Evolutionary conservation across 2,797 vertebrate genomes (phyloP), one percentile per base, ranked within the genome.

Genomic region (Liparis tanakae): DNA sequence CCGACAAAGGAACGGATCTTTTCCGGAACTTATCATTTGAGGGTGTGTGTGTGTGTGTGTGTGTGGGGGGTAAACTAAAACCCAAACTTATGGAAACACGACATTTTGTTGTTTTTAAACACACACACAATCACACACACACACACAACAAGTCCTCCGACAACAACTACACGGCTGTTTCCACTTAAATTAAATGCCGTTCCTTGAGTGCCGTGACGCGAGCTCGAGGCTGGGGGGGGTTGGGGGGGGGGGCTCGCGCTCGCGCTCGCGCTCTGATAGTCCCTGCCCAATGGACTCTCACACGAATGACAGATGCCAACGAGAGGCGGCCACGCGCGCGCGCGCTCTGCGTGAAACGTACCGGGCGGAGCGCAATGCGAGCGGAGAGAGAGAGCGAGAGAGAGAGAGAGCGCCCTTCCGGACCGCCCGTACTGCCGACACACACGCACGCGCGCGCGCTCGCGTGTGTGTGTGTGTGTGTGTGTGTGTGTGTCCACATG

Each of bases 1-100:
- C 92, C 93, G 92, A 95, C 94, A 93, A 94, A 94, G 84, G 82
- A 92, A 37, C 13, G 18, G 70, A 63, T 62, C 62, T 33, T 30
- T 80, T 37, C 74, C 46, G 74, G 72, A 88, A 90, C 79, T 89
- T 79, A 80, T 63, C 50, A 22, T 6, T 15, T 2, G 44, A 2
- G 41, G 12, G 25, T 30, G 25, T 30, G 25, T 30, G 25, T 30
- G 25, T 30, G 25, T 30, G 25, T 30, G 25, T 30, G 25, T 30
- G 25, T 30, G 25, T 30, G 41, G 13, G 41, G 4, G 7, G 17
- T 48, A 15, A 81, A 73, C 77, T 78, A 12, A 79, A 82, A 51
- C 43, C 43, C 1, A 74, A 86, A 88, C 80, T 89, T 80, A 80
- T 4, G 59, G 0, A 25, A 73, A 54, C 82, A 70, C 15, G 9